Evolutionary conservation across 2,888 invertebrate species (phyloP).

Genomic region (Tholera decimalis): DNA sequence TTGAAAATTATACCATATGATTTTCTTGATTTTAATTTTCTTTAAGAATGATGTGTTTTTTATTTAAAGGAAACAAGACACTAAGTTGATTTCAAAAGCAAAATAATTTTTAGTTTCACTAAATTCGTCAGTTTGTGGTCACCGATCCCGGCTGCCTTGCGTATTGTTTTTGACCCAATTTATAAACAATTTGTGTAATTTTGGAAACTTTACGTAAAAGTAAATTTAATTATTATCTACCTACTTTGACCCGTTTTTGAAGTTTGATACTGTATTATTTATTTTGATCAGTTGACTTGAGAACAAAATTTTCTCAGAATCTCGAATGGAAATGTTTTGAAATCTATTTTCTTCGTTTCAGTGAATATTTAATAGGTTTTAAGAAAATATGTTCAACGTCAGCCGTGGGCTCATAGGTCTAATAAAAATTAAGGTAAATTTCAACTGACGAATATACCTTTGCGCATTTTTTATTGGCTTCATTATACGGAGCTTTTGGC

Average conservation of each 20-base stretch:
- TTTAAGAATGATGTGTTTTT: too few relatives aligned
- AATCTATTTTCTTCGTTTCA: slow-evolving; percentile 2
- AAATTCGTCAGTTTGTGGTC: slow-evolving; percentile 36
- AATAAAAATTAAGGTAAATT: not conserved
- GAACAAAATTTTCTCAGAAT: slow-evolving; percentile 7
- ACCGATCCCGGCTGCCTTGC: slow-evolving; percentile 25
- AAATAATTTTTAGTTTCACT: slow-evolving; percentile 23
- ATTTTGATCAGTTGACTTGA: slow-evolving; percentile 2
- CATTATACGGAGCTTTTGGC: too few relatives aligned
- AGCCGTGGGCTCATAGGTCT: not conserved
- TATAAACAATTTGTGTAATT: slow-evolving; percentile 40
- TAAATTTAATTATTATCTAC: slow-evolving; percentile 26
- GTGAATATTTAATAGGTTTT: slow-evolving; percentile 1
- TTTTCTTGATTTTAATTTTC: too few relatives aligned
- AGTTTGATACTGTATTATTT: slow-evolving; percentile 23
- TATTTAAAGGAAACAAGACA: not conserved
- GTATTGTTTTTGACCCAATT: slow-evolving; percentile 37
- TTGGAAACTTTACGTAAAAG: slow-evolving; percentile 13
- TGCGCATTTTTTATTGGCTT: not conserved
- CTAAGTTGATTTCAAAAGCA: slow-evolving; percentile 17
- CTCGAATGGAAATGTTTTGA: slow-evolving; percentile 5
- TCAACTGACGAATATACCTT: not conserved
- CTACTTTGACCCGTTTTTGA: slow-evolving; percentile 30
- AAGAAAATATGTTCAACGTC: not conserved
- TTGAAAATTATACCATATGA: too few relatives aligned